Base-by-base conservation (phyloP, 2,888 invertebrate genomes). In the Luperina testacea region DNA sequence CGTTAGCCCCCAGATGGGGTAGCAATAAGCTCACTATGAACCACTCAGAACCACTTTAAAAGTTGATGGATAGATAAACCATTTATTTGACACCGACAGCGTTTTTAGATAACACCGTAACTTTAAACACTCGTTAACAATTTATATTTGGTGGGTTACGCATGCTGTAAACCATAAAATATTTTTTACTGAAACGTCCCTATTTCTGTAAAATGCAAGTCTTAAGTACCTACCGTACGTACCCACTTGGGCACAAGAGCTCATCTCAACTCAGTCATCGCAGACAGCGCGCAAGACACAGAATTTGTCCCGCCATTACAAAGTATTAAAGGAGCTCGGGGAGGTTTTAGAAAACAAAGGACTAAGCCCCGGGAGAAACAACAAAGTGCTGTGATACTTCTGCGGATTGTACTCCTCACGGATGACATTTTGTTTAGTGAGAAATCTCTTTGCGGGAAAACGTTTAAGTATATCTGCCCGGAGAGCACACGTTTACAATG, bases 261-360 rank as follows among this genome's bases (percentile, higher is more conserved):
- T 88, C 90, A 88, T 89, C 87, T 89, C 90, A 83, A 85, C 89
- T 87, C 87, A 88, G 90, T 91, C 90, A 88, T 91, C 91, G 90
- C 90, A 90, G 90, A 90, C 92, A 89, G 90, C 88, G 89, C 88
- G 86, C 91, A 91, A 92, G 91, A 91, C 92, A 92, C 90, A 93
- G 93, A 93, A 93, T 93, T 93, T 93, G 93, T 94, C 90, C 92
- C 93, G 91, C 93, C 92, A 94, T 94, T 93, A 94, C 94, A 95
- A 94, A 95, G 93, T 94, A 95, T 95, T 94, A 95, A 94, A 95
- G 94, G 92, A 93, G 94, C 94, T 92, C 91, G 87, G 90, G 90
- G 90, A 90, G 93, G 92, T 93, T 94, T 94, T 93, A 92, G 90
- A 94, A 94, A 95, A 95, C 95, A 95, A 95, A 95, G 94, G 94